Percentiles rank a stretch among this genome's conserved stretches.
Conservation (phyloP, 64 coral and sea anemone genomes). For the Montipora capricornis region DNA sequence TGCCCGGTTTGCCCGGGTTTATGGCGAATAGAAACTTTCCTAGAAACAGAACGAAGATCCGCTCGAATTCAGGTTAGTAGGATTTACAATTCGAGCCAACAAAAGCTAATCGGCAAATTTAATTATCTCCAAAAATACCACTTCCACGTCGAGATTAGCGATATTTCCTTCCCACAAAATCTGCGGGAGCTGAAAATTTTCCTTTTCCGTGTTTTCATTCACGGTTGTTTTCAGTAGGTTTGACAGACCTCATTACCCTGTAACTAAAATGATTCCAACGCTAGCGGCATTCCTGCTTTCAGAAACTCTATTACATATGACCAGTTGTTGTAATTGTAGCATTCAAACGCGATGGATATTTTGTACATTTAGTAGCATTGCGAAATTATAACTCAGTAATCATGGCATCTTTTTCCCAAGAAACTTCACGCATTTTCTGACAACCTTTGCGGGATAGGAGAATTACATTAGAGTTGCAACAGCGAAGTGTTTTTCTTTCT, state of each 20-base stretch:
- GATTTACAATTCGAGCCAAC: constrained; percentile 75
- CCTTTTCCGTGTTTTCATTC: background rate
- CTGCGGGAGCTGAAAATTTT: constrained; percentile 19
- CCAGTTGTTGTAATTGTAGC: background rate
- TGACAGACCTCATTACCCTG: constrained; percentile 13
- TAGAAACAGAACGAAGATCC: constrained; percentile 98
- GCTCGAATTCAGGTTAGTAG: constrained; percentile 99
- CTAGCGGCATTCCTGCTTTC: constrained; percentile 57
- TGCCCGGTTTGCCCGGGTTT: constrained; percentile 89
- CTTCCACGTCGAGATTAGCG: constrained; percentile 79
- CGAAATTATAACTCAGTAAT: background rate
- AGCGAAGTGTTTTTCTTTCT: background rate
- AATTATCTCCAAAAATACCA: constrained; percentile 77
- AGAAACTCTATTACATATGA: constrained; percentile 14
- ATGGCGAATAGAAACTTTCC: constrained; percentile 99
- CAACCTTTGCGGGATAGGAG: background rate
- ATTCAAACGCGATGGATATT: background rate
- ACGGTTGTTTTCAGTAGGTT: background rate
- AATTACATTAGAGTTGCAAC: background rate
- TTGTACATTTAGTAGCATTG: background rate
- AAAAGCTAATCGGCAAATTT: constrained; percentile 83
- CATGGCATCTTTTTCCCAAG: background rate
- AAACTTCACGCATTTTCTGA: background rate
- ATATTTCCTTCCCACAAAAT: constrained; percentile 51
- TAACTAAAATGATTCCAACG: constrained; percentile 24